A percentile compares a stretch with the other conserved stretches of the same genome.
These are phyloP conservation scores for Sycophaga agraensis DNA, from an alignment of 1,140 invertebrate genomes.

Conservation along the genomic window DNA sequence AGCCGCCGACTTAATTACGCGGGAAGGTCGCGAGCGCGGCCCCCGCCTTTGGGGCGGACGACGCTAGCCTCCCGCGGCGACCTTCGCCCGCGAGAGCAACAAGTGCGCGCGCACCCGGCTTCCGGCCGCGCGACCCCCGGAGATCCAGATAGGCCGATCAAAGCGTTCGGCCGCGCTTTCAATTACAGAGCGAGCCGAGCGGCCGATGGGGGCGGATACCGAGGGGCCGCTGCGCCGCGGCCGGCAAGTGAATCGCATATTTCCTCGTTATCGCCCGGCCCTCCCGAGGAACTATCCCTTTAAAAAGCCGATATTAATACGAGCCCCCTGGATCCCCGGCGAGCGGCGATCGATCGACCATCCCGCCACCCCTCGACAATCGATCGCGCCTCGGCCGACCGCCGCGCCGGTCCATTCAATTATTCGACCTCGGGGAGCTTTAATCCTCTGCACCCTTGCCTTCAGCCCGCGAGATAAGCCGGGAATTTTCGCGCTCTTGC, in stretches of 20 bases:
- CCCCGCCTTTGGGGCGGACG: no score
- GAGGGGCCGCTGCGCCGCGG: not conserved
- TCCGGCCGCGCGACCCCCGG: no score
- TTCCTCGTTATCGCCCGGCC: constrained; percentile 28
- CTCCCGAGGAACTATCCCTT: constrained; percentile 15
- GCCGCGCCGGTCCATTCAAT: no score
- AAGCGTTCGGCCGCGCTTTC: constrained; percentile 6
- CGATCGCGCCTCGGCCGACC: no score
- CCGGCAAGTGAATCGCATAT: constrained; percentile 23
- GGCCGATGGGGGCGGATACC: no score
- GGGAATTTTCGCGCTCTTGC: constrained; percentile 20
- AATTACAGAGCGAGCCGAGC: constrained; percentile 13
- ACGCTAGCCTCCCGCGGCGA: no score
- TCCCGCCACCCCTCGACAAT: no score
- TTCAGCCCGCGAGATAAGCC: not conserved
- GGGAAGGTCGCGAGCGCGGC: no score
- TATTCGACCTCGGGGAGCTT: not conserved
- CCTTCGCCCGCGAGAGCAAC: no score
- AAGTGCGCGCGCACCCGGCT: not conserved
- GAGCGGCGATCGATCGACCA: no score
- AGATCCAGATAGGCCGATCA: no score
- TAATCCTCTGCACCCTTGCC: not conserved
- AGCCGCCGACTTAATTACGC: not conserved
- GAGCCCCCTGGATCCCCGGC: no score
- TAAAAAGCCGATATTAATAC: constrained; percentile 29